These are phyloP conservation scores for Dysmachus trigonus DNA, from an alignment of 2,888 invertebrate species.

Conservation along the genomic window DNA sequence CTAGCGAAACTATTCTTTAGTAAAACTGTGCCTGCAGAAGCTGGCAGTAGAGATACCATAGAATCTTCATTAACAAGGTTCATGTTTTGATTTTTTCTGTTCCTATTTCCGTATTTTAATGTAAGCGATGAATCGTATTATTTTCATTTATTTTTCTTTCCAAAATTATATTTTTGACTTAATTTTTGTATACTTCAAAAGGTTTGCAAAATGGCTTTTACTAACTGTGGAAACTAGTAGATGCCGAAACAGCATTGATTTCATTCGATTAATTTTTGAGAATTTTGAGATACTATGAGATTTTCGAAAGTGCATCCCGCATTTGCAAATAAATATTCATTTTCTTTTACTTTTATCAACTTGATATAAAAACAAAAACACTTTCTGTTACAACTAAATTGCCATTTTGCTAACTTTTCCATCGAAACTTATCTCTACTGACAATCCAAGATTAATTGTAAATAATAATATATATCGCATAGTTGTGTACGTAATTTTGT, in stretches of 20 bases:
- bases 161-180: not conserved
- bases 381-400: not conserved
- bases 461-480: slow-evolving; percentile 4
- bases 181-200: not conserved
- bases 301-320: no score
- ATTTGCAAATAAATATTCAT: no score
- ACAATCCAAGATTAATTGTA: slow-evolving; percentile 11
- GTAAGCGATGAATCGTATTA: not conserved
- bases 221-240: not conserved
- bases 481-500: slow-evolving; percentile 13
- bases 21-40: slow-evolving; percentile 66
- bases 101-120: not conserved
- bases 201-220: not conserved
- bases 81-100: slow-evolving; percentile 41
- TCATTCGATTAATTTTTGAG: no score
- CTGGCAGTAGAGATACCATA: slow-evolving; percentile 64
- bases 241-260: no score
- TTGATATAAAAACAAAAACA: no score
- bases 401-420: not conserved
- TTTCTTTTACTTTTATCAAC: no score
- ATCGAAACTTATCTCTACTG: not conserved
- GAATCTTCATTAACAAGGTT: slow-evolving; percentile 65
- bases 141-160: slow-evolving; percentile 21
- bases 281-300: no score
- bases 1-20: slow-evolving; percentile 79